Conservation (phyloP, 2,888 invertebrate genomes). For the Melanostoma mellinum region DNA sequence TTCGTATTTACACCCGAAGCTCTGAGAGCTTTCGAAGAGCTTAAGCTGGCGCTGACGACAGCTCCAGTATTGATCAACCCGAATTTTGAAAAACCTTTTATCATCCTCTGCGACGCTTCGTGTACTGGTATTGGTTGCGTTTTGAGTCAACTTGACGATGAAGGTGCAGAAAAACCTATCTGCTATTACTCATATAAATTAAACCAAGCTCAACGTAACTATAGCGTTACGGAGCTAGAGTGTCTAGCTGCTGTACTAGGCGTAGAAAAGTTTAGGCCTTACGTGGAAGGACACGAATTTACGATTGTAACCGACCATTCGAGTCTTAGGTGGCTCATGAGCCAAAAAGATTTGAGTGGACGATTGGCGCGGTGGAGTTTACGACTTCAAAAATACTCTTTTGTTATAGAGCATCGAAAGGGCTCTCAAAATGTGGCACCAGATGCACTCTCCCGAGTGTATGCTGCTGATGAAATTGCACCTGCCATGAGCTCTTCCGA, state of each 20-base stretch:
- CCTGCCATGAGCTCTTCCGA: neutral
- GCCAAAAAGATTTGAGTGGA: constrained; percentile 6
- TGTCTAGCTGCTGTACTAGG: constrained; percentile 1
- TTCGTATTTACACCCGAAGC: constrained; percentile 12
- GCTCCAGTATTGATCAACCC: neutral
- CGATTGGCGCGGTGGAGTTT: constrained; percentile 32
- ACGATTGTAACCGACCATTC: constrained; percentile 6
- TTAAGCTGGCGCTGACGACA: neutral
- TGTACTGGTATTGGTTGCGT: neutral
- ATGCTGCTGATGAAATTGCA: constrained; percentile 1
- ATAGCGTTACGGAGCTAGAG: neutral
- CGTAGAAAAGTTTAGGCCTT: constrained; percentile 7
- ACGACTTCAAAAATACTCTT: constrained; percentile 1
- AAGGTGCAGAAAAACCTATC: neutral
- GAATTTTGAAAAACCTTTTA: neutral
- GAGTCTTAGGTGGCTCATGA: neutral
- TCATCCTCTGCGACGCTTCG: neutral
- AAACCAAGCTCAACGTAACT: neutral
- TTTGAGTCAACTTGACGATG: neutral
- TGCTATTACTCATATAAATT: neutral
- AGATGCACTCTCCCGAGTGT: constrained; percentile 4
- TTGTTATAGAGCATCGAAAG: neutral
- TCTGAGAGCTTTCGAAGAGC: neutral
- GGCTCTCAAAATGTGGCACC: neutral
- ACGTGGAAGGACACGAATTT: neutral